These are phyloP conservation scores for Arenaria interpres DNA, from an alignment of 2,113 vertebrate genomes.

Conservation along the genomic window DNA sequence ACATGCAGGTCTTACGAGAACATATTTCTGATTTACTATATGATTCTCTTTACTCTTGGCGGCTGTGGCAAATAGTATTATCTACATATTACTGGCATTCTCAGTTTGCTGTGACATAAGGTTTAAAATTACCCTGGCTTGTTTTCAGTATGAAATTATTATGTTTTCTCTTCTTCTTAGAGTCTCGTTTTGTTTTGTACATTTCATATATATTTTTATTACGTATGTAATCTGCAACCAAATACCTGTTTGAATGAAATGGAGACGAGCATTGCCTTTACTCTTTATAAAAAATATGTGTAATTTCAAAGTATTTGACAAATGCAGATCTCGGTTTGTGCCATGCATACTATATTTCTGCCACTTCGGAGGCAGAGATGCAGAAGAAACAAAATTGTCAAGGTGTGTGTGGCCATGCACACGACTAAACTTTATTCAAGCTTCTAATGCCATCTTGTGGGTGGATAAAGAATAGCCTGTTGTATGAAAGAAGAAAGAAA, in stretches of 20 bases:
- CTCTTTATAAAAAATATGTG: background rate
- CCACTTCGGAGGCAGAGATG: background rate
- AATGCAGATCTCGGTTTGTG: background rate
- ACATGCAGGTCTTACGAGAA: background rate
- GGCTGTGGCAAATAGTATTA: background rate
- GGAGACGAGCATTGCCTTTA: background rate
- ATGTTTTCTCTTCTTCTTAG: background rate
- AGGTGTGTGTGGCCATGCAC: fast-evolving
- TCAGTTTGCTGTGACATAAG: background rate
- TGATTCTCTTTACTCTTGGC: background rate
- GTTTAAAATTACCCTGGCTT: background rate
- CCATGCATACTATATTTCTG: background rate
- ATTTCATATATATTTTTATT: background rate
- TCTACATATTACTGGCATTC: background rate
- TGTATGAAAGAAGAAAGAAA: background rate
- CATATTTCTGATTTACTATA: background rate
- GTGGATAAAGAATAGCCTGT: fast-evolving
- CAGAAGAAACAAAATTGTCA: background rate
- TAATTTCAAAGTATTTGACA: background rate
- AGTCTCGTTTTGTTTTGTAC: background rate
- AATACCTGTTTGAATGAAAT: background rate
- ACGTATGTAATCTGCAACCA: fast-evolving
- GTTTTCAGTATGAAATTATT: background rate
- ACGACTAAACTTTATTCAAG: background rate
- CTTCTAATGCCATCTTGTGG: constrained; percentile 53